Conservation (phyloP, 2,797 vertebrate species). For the Streptopelia turtur region DNA sequence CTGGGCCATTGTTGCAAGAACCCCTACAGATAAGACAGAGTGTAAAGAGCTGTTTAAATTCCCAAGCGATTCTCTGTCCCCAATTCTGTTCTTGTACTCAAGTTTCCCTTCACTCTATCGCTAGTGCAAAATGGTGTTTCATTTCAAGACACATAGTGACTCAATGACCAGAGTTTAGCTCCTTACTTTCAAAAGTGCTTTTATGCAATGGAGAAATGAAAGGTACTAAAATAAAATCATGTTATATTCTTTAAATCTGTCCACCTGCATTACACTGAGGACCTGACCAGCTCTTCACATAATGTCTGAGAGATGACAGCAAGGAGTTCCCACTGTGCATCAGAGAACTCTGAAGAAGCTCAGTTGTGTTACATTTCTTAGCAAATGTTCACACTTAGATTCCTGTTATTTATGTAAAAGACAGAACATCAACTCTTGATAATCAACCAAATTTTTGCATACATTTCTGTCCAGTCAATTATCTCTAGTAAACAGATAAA, state of each 20-base stretch:
- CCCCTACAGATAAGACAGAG: not conserved
- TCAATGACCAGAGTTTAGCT: not conserved
- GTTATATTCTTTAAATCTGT: slow-evolving; percentile 16
- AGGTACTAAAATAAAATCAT: slow-evolving; percentile 24
- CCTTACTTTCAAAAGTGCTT: slow-evolving; percentile 16
- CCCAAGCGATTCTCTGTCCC: not conserved
- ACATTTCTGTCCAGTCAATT: not conserved
- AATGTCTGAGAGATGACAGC: not conserved
- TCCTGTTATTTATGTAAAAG: not conserved
- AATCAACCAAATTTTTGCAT: not conserved
- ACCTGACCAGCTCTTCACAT: not conserved
- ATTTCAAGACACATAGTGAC: not conserved
- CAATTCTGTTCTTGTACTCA: not conserved
- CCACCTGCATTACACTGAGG: not conserved
- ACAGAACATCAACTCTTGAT: not conserved
- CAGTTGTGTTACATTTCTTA: not conserved
- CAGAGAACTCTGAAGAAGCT: not conserved
- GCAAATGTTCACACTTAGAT: not conserved
- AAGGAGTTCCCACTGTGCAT: not conserved
- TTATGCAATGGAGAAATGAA: slow-evolving; percentile 10
- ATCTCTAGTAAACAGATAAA: not conserved
- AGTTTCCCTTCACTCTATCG: not conserved
- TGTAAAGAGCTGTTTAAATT: not conserved
- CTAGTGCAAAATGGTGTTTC: slow-evolving; percentile 46
- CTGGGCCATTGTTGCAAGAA: not conserved